Conservation (phyloP, 2,888 invertebrate genomes). For the Stenchaetothrips biformis region DNA sequence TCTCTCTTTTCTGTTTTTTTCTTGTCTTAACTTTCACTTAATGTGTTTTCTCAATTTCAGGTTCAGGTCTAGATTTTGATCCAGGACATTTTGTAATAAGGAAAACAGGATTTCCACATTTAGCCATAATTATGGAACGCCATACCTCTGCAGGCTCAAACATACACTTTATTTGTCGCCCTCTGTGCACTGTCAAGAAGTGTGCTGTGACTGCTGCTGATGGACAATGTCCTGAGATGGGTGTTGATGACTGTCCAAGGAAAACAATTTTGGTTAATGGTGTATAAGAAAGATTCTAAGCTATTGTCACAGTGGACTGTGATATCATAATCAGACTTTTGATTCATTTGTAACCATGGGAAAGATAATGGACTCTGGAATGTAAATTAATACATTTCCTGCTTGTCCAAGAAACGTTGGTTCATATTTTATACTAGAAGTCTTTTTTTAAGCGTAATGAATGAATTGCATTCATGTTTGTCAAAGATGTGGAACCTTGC, state of each 20-base stretch:
- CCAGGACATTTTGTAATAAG: neutral
- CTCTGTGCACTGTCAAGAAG: neutral
- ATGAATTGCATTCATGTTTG: neutral
- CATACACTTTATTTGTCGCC: neutral
- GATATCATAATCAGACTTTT: neutral
- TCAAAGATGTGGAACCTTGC: neutral
- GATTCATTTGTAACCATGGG: neutral
- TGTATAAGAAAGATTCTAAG: neutral
- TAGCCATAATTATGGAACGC: neutral
- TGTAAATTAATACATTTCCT: neutral
- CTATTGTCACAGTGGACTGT: conserved; percentile 16
- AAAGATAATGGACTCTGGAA: neutral
- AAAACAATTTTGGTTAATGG: neutral
- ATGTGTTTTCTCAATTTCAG: neutral
- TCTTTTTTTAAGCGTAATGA: neutral
- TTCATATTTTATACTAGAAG: neutral
- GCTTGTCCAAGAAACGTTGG: neutral
- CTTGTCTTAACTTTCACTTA: neutral
- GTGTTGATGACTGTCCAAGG: neutral
- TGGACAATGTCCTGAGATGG: neutral
- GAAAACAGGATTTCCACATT: neutral
- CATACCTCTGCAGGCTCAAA: neutral
- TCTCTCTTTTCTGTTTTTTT: neutral
- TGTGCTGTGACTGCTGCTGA: neutral
- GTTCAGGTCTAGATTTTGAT: neutral